Conservation (phyloP, 2,113 vertebrate species). For the Passer montanus region DNA sequence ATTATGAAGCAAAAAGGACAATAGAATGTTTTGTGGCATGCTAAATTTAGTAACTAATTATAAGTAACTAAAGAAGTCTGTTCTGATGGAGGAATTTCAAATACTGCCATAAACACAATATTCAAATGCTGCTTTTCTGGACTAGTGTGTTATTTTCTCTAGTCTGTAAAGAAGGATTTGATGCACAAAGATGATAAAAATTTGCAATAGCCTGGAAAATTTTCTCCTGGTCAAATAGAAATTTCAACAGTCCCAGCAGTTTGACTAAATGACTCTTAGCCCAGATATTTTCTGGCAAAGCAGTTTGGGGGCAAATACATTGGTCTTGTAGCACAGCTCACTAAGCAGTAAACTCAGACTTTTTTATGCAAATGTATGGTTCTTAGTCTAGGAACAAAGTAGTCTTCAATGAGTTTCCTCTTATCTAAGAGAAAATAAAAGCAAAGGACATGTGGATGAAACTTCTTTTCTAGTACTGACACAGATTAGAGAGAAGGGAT, state of each 20-base stretch:
- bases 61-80: not conserved
- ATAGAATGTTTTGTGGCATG: not conserved
- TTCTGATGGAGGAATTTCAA: not conserved
- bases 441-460: not conserved
- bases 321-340: not conserved
- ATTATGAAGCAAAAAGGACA: not conserved
- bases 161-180: not conserved
- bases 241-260: not conserved
- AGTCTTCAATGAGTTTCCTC: not conserved
- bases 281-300: not conserved
- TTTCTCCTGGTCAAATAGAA: not conserved
- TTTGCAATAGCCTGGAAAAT: not conserved
- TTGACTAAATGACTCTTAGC: not conserved
- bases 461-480: not conserved
- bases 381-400: not conserved
- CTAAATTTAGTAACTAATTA: not conserved
- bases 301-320: not conserved
- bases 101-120: rapidly evolving
- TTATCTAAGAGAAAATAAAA: not conserved
- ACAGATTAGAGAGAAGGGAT: not conserved
- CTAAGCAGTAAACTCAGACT: not conserved
- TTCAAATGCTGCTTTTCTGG: not conserved
- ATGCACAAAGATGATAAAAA: not conserved
- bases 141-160: not conserved
- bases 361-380: not conserved